These are phyloP conservation scores for Urocyon cinereoargenteus DNA, from an alignment of 2,797 vertebrate species.

Conservation along the genomic window DNA sequence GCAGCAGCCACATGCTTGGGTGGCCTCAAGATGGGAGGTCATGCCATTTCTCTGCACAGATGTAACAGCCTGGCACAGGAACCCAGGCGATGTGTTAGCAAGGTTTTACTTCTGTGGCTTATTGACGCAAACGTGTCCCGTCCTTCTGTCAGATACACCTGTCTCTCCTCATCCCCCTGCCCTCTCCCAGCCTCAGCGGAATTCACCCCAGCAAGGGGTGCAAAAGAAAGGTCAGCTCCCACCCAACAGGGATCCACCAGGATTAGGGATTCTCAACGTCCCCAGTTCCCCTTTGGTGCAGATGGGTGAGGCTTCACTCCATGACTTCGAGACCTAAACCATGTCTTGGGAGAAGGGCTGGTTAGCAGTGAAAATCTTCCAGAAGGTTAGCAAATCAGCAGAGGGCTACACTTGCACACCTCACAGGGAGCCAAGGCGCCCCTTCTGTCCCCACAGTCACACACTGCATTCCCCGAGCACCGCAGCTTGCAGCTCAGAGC, in stretches of 20 bases:
- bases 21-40: not conserved
- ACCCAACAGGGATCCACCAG: not conserved
- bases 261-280: not conserved
- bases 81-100: not conserved
- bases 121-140: not conserved
- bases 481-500: not conserved
- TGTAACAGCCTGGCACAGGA: not conserved
- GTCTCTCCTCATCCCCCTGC: too few relatives aligned
- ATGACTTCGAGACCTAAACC: not conserved
- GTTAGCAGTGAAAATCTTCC: not conserved
- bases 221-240: not conserved
- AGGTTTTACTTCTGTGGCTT: not conserved
- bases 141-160: not conserved
- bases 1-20: not conserved
- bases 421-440: accelerated
- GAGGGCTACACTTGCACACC: not conserved
- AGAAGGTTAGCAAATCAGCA: not conserved
- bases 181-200: not conserved
- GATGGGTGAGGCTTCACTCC: not conserved
- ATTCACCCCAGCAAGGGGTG: not conserved
- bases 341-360: not conserved
- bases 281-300: not conserved
- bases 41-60: not conserved
- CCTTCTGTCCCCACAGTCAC: not conserved
- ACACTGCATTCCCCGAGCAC: accelerated